Percentiles rank a stretch among this genome's conserved stretches.
Evolutionary conservation across 2,113 vertebrate species (phyloP).

Genomic region (Pseudorhombus dupliciocellatus): DNA sequence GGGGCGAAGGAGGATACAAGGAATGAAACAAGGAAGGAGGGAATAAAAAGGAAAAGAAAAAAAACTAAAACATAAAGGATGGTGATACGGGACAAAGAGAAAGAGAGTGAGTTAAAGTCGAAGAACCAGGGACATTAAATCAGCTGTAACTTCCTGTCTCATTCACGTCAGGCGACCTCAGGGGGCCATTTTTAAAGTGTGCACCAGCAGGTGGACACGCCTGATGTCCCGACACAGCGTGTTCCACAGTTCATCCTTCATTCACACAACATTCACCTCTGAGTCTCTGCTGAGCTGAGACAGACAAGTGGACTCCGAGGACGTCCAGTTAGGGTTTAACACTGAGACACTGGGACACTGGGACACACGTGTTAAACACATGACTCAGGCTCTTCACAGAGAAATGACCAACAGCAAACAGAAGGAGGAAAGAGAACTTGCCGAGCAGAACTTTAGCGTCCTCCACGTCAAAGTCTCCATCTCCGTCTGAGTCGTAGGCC

Average conservation of each 20-base stretch:
- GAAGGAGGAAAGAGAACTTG: conserved; percentile 78
- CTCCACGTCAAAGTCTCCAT: conserved; percentile 96
- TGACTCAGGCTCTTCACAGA: not conserved
- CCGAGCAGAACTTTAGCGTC: conserved; percentile 96
- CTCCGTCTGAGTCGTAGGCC: conserved; percentile 91
- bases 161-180: conserved; percentile 25
- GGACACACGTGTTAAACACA: conserved; percentile 30
- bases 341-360: not conserved
- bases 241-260: not conserved
- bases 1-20: not conserved
- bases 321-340: not conserved
- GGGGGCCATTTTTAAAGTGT: not conserved
- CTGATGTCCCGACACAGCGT: not conserved
- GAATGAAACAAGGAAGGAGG: conserved; percentile 19
- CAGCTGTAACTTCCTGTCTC: conserved; percentile 45
- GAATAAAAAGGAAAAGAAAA: not conserved
- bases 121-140: conserved; percentile 34
- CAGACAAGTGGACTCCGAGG: not conserved
- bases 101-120: conserved; percentile 54
- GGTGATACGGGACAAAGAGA: conserved; percentile 45
- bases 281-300: no score
- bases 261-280: no score
- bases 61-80: conserved; percentile 21
- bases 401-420: not conserved
- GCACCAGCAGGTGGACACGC: not conserved